These are phyloP conservation scores for Gobio occitaniae DNA, from an alignment of 2,797 vertebrate genomes.

Conservation along the genomic window DNA sequence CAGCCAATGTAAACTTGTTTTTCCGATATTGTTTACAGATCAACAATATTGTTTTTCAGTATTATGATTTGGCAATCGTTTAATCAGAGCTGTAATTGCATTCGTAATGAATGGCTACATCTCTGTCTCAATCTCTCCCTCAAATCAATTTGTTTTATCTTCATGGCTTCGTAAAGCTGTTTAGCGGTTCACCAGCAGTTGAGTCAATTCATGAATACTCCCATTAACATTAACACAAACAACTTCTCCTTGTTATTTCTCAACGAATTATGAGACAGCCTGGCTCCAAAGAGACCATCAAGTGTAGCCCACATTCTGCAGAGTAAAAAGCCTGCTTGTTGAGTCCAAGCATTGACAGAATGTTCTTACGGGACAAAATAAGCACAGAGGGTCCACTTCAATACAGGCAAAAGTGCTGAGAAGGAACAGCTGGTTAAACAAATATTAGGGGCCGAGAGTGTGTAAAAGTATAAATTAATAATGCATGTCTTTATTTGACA, in stretches of 20 bases:
- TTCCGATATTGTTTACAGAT: not conserved
- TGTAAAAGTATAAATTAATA: slow-evolving; percentile 83
- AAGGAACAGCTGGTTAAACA: slow-evolving; percentile 87
- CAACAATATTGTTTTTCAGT: not conserved
- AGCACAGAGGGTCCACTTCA: slow-evolving; percentile 75
- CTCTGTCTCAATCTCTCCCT: not conserved
- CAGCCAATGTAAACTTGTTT: not conserved
- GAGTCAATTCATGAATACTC: slow-evolving; percentile 39
- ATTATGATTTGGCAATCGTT: slow-evolving; percentile 8
- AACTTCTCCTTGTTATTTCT: slow-evolving; percentile 45
- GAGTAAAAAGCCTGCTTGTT: slow-evolving; percentile 70
- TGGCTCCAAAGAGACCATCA: slow-evolving; percentile 68
- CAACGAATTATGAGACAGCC: slow-evolving; percentile 74
- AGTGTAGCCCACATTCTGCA: slow-evolving; percentile 64
- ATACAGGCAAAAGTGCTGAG: slow-evolving; percentile 76
- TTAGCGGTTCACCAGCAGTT: slow-evolving; percentile 21
- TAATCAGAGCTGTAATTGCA: slow-evolving; percentile 2
- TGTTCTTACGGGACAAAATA: slow-evolving; percentile 65
- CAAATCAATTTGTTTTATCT: slow-evolving; percentile 21
- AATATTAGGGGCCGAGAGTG: slow-evolving; percentile 74
- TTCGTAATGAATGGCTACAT: not conserved
- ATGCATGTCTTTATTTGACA: slow-evolving; percentile 81
- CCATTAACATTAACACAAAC: slow-evolving; percentile 49
- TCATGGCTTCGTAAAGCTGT: slow-evolving; percentile 18
- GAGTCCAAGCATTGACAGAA: slow-evolving; percentile 69